Base-by-base conservation (phyloP, 2,797 vertebrate genomes). In the Labeo calbasu region DNA sequence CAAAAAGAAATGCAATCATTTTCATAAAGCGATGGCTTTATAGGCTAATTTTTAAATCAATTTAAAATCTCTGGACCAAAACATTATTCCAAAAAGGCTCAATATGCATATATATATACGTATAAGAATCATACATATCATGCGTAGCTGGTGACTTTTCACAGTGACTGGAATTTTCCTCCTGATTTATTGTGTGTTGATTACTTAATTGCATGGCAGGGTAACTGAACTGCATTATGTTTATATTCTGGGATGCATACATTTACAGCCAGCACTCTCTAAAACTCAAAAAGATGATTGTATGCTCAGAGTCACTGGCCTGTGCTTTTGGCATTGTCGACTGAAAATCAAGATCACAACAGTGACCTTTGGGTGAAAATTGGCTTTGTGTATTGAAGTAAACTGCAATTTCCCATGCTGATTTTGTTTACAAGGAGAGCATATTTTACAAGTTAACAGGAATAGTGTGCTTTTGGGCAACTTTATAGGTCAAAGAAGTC, bases 121-220 rank as follows among this genome's bases (percentile, higher is more conserved):
- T n/a, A 36, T 53, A 14, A 43, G 12, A 59, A 59, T 77, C 11
- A 23, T 59, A 53, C 3, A 51, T 32, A 21, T 73, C 46, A 79
- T 36, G 14, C 14, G 4, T 14, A 14, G 10, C 36, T 28, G 14
- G 53, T 43, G 53, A 17, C 13, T 48, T 48, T 51, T 63, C 46
- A 40, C 19, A 10, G 46, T 21, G 14, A 69, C 21, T 55, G 21
- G 5, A n/a, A 48, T 51, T 17, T 66, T 79, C 61, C 46, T 48
- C 46, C 14, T 32, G 61, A 79, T 80, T 69, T 53, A 80, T 55
- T 48, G 53, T 68, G 50, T 61, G 53, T 28, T 69, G 51, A 80
- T 40, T 55, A 80, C 21, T 69, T 79, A 79, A 79, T 79, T 53
- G 28, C n/a, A 80, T 43, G 21, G 21, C n/a, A 81, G 51, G 14